phyloP scores from a whole-genome alignment of 2,797 vertebrate genomes.

The Acropternis orthonyx region DNA sequence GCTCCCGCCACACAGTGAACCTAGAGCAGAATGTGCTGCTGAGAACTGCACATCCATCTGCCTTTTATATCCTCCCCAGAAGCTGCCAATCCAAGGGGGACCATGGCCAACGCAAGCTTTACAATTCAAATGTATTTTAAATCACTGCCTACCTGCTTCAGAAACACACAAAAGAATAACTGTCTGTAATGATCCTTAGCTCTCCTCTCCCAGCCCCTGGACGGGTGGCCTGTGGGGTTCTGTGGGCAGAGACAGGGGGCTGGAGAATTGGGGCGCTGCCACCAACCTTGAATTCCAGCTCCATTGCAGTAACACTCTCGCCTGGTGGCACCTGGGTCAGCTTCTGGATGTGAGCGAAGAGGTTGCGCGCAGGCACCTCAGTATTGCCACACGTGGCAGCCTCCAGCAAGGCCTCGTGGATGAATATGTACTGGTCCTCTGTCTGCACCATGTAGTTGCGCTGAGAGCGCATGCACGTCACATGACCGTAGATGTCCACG shows the following conservation, averaged over 20 bases:
- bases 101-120: neutral
- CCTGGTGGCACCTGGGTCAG: conserved; percentile 85
- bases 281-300: conserved; percentile 94
- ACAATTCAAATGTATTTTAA: conserved; percentile 60
- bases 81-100: conserved; percentile 44
- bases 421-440: conserved; percentile 96
- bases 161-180: neutral
- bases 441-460: conserved; percentile 99
- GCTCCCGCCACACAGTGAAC: conserved; percentile 41
- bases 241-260: neutral
- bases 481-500: conserved; percentile 93
- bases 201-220: neutral
- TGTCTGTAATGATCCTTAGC: neutral
- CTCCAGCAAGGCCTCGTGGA: conserved; percentile 93
- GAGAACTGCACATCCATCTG: conserved; percentile 64
- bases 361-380: conserved; percentile 89
- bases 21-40: conserved; percentile 58
- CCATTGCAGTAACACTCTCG: conserved; percentile 89
- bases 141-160: conserved; percentile 38
- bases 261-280: neutral
- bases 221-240: fast-evolving
- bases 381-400: conserved; percentile 89
- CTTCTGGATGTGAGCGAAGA: conserved; percentile 94
- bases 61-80: conserved; percentile 59
- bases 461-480: conserved; percentile 95